Evolutionary conservation across 2,888 invertebrate species (phyloP), one percentile per base, ranked within the genome.

Genomic region (Athetis lepigone): DNA sequence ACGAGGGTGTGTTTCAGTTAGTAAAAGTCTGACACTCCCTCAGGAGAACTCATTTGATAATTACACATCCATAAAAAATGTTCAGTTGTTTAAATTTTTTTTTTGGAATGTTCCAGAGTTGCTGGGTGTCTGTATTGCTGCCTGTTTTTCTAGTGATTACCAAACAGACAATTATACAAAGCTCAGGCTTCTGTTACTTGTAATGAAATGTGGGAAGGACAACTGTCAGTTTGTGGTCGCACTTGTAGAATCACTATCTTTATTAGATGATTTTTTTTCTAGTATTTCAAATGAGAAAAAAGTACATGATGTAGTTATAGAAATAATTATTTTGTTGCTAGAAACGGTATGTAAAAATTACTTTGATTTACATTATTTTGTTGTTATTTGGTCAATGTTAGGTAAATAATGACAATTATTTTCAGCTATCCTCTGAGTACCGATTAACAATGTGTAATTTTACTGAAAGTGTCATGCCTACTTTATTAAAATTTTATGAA

Each of bases 401-500:
- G n/a, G n/a, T n/a, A 36, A 21, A 11, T 61, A 51, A 69, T 56
- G 11, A 33, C 9, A 52, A 52, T 64, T 70, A 64, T 66, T 80
- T 90, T 80, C 37, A 96, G 95, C 85, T 96, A 18, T 95, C 93
- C 29, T 85, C 90, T 9, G 96, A 96, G 78, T 90, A 92, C 63
- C 92, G 95, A 18, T 82, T 93, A 49, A 87, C 92, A 3, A 83
- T 96, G 65, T 96, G 96, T 75, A 90, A 92, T 70, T 96, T 96
- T 77, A 90, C 92, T 16, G 96, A 96, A 86, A 90, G 75, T 56
- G 85, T 93, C 36, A 78, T 95, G 36, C 88, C 92, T 1, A 71
- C 85, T 21, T 81, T 96, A 46, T 87, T 96, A 55, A 90, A 91
- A 71, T 90, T 90, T 67, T 95, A 95, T 80, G 93, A 94, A 65